phyloP scores from a whole-genome alignment of 1,140 invertebrate genomes.

The Diorhabda carinulata region DNA sequence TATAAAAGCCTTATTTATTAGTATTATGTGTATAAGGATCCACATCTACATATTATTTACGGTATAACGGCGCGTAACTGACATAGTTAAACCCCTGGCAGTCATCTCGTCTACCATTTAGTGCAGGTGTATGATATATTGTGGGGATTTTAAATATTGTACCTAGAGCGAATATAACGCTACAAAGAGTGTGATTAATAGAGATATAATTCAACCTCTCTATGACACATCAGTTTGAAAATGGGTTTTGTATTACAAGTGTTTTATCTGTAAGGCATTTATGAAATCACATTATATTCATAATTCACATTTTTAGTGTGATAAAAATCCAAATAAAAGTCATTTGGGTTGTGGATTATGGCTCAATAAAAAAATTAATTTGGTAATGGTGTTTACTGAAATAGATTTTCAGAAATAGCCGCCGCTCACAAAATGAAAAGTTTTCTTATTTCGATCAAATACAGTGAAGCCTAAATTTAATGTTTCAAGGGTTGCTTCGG shows the following conservation, averaged over 20 bases:
- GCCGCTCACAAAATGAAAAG: too few relatives aligned
- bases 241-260: background rate
- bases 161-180: background rate
- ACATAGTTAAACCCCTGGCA: background rate
- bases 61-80: slow-evolving; percentile 7
- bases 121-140: slow-evolving; percentile 5
- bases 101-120: background rate
- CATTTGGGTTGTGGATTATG: too few relatives aligned
- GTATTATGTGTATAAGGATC: slow-evolving; percentile 5
- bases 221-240: background rate
- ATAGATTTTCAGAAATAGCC: too few relatives aligned
- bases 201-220: background rate
- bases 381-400: too few relatives aligned
- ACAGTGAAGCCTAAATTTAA: too few relatives aligned
- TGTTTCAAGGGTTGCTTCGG: too few relatives aligned
- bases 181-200: slow-evolving; percentile 2
- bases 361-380: too few relatives aligned
- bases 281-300: too few relatives aligned
- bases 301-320: too few relatives aligned
- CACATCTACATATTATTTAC: slow-evolving; percentile 11
- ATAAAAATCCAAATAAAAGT: too few relatives aligned
- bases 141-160: background rate
- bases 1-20: background rate
- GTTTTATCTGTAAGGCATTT: too few relatives aligned
- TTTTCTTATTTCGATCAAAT: too few relatives aligned